These are phyloP conservation scores for Scaptomyza caliginosa DNA, from an alignment of 2,888 invertebrate genomes.

Conservation along the genomic window DNA sequence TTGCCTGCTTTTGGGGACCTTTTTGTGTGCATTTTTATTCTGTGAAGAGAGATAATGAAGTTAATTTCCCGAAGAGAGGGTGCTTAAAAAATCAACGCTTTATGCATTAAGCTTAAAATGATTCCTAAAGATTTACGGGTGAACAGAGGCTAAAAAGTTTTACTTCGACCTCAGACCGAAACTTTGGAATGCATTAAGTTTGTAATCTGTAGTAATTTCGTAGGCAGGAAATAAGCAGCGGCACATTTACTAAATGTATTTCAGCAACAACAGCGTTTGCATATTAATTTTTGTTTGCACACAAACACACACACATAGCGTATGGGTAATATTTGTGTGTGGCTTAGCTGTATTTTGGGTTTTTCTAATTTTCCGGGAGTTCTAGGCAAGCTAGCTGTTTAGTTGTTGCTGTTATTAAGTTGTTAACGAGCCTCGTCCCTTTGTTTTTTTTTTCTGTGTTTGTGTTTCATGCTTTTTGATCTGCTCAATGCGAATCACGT, in stretches of 20 bases:
- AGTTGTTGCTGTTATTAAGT: conserved; percentile 45
- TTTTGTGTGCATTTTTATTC: conserved; percentile 52
- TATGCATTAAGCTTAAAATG: conserved; percentile 54
- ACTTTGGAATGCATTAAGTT: conserved; percentile 71
- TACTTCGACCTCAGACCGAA: conserved; percentile 28
- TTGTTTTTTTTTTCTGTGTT: not conserved
- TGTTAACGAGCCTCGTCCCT: conserved; percentile 44
- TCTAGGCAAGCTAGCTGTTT: not conserved
- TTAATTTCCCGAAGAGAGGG: conserved; percentile 58
- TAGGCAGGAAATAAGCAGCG: conserved; percentile 21
- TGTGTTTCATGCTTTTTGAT: conserved; percentile 10
- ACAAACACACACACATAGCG: conserved; percentile 8
- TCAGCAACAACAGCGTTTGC: conserved; percentile 57
- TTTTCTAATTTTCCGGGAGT: conserved; percentile 34
- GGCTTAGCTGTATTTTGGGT: conserved; percentile 31
- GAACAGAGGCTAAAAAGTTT: conserved; percentile 43
- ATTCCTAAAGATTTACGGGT: conserved; percentile 57
- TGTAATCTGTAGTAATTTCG: conserved; percentile 61
- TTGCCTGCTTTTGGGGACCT: conserved; percentile 6
- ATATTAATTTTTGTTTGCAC: conserved; percentile 61
- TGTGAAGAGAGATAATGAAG: conserved; percentile 60
- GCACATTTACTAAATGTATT: conserved; percentile 64
- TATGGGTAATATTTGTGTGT: conserved; percentile 49
- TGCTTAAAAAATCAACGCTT: conserved; percentile 49
- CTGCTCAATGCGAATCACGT: conserved; percentile 49